Conservation (phyloP, 2,113 vertebrate species). For the Neogale vison region DNA sequence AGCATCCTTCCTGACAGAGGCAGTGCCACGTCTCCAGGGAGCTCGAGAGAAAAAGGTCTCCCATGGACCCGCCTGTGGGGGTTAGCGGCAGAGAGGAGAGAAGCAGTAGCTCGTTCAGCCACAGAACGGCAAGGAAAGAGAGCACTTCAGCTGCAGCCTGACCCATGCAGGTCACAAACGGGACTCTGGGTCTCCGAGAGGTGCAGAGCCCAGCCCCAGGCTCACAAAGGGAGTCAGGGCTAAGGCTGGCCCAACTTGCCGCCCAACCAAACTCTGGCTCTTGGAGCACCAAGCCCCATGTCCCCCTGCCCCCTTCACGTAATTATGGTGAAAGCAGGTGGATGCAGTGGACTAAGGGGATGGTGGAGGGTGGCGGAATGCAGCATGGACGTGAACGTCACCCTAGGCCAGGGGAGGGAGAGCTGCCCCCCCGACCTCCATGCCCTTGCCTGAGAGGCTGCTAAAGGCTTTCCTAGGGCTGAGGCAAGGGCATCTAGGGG, state of each 20-base stretch:
- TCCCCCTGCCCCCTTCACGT: neutral
- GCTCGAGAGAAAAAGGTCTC: neutral
- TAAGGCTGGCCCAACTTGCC: neutral
- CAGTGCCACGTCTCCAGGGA: neutral
- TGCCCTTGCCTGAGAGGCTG: neutral
- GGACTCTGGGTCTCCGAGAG: neutral
- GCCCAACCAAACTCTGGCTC: neutral
- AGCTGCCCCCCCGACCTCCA: neutral
- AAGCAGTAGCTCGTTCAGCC: neutral
- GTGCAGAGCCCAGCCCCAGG: neutral
- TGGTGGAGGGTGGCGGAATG: neutral
- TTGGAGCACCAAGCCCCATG: neutral
- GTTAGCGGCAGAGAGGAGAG: neutral
- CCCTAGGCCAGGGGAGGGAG: neutral
- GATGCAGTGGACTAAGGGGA: neutral
- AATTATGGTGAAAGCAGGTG: constrained; percentile 59
- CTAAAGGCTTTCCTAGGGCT: neutral
- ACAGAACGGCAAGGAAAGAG: neutral
- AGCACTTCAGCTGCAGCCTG: neutral
- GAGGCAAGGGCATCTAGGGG: rapidly evolving
- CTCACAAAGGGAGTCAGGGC: neutral
- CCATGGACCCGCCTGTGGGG: neutral
- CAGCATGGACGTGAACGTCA: constrained; percentile 43
- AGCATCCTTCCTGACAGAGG: neutral
- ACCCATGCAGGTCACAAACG: neutral